Base-by-base conservation (phyloP, 2,113 vertebrate species). In the Mesocricetus auratus region DNA sequence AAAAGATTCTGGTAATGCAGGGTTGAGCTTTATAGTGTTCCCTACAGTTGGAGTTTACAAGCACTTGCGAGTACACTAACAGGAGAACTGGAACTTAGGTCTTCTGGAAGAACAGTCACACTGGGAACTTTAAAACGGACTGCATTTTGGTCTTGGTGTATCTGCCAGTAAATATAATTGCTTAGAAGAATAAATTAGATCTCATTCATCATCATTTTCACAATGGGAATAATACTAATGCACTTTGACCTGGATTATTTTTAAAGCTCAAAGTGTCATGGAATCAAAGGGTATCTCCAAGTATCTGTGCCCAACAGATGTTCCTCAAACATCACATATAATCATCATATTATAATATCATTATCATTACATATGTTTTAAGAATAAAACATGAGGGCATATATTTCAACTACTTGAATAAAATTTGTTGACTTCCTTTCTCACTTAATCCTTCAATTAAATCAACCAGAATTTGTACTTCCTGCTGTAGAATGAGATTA, bases 361-460 rank as follows among this genome's bases (percentile, higher is more conserved):
- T 75, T 15, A 75, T 10, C 36, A 62, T 33, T 68, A 68, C 66
- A 81, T 22, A 91, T 16, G 56, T 64, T 86, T 77, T 53, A 53
- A 56, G 60, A 82, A 92, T 62, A 77, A 86, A 92, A 86, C 39
- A 68, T 12, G 58, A 73, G 1, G 45, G 5, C 29, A 82, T 42
- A 29, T 13, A 62, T 69, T 96, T 91, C 13, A 92, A 39, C 77
- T 62, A 17, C 75, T 92, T 56, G 69, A 31, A 95, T 78, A 92
- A 66, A 82, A 85, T 77, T 69, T 64, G 31, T 60, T 69, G 33
- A 36, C 45, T 93, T 90, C 11, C 29, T 71, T 94, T 73, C 56
- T 90, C 42, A 78, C 91, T 64, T 66, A 7, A 81, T 47, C 90
- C 89, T 79, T 91, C 50, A n/a, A 73, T 77, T 78, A 60, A 96